A percentile compares a stretch with the other conserved stretches of the same genome.
These are phyloP conservation scores for Armadillidium nasatum DNA, from an alignment of 1,140 invertebrate species.

Conservation along the genomic window DNA sequence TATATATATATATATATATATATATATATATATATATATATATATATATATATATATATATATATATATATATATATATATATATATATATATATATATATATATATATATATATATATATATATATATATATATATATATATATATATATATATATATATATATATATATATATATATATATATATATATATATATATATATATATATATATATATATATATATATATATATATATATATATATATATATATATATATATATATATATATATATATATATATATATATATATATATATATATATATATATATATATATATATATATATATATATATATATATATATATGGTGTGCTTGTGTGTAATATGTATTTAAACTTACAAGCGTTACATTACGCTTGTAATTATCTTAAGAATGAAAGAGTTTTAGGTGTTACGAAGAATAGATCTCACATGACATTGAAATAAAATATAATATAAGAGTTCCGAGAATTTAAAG, in stretches of 20 bases:
- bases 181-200: not conserved
- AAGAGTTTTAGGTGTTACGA: no score
- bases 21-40: not conserved
- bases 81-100: conserved; percentile 10
- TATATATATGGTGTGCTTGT: no score
- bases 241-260: not conserved
- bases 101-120: not conserved
- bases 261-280: conserved; percentile 6
- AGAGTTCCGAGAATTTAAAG: no score
- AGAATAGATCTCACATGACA: no score
- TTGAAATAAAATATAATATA: no score
- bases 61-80: conserved; percentile 13
- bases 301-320: conserved; percentile 2
- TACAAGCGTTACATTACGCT: no score
- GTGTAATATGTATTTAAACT: not conserved
- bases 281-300: not conserved
- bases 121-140: not conserved
- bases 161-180: not conserved
- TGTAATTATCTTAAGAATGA: no score
- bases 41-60: not conserved
- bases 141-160: not conserved
- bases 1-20: conserved; percentile 2
- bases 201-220: conserved; percentile 6
- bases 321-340: not conserved
- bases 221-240: conserved; percentile 6